Conservation (phyloP, 2,888 invertebrate species). For the Drosophila melanocephala region DNA sequence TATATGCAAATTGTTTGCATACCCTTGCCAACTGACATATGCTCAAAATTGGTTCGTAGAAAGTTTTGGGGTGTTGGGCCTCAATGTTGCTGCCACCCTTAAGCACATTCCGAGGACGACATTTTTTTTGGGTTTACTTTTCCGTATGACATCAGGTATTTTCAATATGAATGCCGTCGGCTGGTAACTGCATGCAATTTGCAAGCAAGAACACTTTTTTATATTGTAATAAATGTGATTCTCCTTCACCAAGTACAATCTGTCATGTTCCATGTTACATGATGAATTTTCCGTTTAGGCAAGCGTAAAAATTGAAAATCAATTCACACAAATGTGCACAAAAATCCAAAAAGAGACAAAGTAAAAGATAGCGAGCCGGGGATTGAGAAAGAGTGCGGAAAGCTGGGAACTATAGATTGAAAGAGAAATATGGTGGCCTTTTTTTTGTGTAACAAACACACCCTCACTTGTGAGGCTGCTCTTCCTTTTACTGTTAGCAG, state of each 20-base stretch:
- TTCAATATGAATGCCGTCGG: conserved; percentile 8
- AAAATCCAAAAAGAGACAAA: conserved; percentile 10
- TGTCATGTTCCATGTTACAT: conserved; percentile 44
- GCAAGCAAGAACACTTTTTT: conserved; percentile 11
- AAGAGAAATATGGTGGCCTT: conserved; percentile 26
- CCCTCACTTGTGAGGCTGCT: not conserved
- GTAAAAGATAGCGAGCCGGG: not conserved
- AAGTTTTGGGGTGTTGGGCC: conserved; percentile 1
- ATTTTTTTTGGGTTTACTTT: not conserved
- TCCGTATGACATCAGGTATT: conserved; percentile 11
- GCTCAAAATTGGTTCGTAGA: conserved; percentile 24
- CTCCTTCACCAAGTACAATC: conserved; percentile 25
- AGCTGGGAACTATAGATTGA: conserved; percentile 16
- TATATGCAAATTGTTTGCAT: conserved; percentile 58
- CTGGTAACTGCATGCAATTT: conserved; percentile 50
- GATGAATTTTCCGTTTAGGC: conserved; percentile 76
- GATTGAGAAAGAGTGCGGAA: not conserved
- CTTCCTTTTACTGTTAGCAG: not conserved
- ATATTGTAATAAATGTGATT: conserved; percentile 21
- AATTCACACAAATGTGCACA: conserved; percentile 60
- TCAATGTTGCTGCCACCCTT: not conserved
- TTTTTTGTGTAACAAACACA: conserved; percentile 10
- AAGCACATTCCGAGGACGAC: not conserved
- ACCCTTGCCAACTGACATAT: conserved; percentile 45
- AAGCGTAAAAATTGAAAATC: conserved; percentile 80